A percentile compares a stretch with the other conserved stretches of the same genome.
Conservation (phyloP, 2,797 vertebrate genomes). For the Rousettus madagascariensis region DNA sequence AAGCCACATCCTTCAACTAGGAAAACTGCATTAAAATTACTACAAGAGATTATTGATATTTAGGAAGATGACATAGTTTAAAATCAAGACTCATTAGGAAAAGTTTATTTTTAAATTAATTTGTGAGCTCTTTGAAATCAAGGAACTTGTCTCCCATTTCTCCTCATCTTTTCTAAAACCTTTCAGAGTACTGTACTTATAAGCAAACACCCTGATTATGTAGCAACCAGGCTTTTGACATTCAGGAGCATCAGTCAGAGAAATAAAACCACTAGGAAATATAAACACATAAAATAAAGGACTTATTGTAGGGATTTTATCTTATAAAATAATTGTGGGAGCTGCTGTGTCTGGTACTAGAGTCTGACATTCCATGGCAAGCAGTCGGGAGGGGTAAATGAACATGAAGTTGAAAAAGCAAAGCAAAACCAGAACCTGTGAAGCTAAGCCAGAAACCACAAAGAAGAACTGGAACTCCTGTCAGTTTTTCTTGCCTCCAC, state of each 20-base stretch:
- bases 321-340: neutral
- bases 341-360: neutral
- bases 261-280: neutral
- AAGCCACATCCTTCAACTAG: neutral
- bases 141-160: neutral
- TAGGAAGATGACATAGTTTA: neutral
- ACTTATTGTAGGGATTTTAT: neutral
- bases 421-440: neutral
- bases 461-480: neutral
- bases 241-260: neutral
- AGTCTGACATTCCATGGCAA: neutral
- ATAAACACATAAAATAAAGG: neutral
- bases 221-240: neutral
- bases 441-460: constrained; percentile 19
- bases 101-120: neutral
- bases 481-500: neutral
- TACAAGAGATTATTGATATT: neutral
- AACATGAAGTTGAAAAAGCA: neutral
- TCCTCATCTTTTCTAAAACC: neutral
- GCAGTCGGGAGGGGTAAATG: neutral
- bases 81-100: neutral
- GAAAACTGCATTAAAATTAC: neutral
- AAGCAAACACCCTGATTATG: neutral
- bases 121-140: neutral
- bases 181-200: neutral